Evolutionary conservation across 2,113 vertebrate genomes (phyloP).

Genomic region (Scopus umbretta): DNA sequence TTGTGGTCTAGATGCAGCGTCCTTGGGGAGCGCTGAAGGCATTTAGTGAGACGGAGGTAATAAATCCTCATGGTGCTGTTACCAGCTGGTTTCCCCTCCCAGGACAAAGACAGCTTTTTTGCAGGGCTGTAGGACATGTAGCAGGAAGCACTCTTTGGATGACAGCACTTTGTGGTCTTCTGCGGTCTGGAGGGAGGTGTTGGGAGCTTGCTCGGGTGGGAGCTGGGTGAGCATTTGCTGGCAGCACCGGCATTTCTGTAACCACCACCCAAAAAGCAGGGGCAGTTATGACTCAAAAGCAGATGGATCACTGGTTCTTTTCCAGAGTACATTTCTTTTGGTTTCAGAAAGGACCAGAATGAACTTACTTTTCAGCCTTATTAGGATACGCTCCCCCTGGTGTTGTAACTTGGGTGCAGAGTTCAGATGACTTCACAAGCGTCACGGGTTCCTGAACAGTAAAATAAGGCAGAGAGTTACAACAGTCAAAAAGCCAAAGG

Average conservation of each 20-base stretch:
- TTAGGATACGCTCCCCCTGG: not conserved
- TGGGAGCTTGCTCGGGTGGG: not conserved
- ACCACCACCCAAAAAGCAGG: not conserved
- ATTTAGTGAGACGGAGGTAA: not conserved
- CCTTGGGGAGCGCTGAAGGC: not conserved
- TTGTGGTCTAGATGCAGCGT: not conserved
- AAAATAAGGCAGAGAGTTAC: not conserved
- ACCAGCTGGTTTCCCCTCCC: not conserved
- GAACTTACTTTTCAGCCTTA: not conserved
- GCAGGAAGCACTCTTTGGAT: not conserved
- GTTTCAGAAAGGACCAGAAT: not conserved
- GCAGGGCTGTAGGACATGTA: rapidly evolving
- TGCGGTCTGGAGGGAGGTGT: not conserved
- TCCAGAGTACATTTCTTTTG: not conserved
- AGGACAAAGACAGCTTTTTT: not conserved
- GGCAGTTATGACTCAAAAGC: not conserved
- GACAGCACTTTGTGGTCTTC: not conserved
- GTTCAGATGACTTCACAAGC: not conserved
- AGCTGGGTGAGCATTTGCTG: rapidly evolving
- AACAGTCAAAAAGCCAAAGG: not conserved
- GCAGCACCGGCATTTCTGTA: not conserved
- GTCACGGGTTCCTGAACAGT: not conserved
- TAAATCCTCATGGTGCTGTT: not conserved
- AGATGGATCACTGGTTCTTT: not conserved
- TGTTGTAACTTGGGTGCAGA: not conserved